Conservation (phyloP, 2,888 invertebrate genomes). For the Tryphoninae sp. region DNA sequence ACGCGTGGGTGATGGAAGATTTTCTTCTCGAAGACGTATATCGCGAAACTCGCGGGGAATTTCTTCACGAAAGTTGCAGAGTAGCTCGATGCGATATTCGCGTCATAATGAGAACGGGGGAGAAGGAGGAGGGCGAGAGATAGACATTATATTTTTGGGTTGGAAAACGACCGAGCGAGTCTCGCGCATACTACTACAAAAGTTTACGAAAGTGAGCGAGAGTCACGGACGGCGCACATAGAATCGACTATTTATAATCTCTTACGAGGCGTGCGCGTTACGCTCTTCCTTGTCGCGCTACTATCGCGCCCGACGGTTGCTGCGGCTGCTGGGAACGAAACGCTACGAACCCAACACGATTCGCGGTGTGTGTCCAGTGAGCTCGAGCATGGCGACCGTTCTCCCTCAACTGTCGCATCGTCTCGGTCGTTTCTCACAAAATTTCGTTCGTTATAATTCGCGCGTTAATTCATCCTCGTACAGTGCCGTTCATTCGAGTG, state of each 20-base stretch:
- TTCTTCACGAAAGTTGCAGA: neutral
- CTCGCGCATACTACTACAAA: neutral
- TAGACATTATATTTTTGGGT: conserved; percentile 46
- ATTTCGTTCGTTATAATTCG: conserved; percentile 69
- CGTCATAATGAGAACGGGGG: neutral
- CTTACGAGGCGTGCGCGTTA: conserved; percentile 61
- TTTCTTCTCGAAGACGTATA: neutral
- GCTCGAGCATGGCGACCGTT: conserved; percentile 77
- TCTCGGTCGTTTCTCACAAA: conserved; percentile 68
- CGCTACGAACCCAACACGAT: neutral
- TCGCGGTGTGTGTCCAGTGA: conserved; percentile 70
- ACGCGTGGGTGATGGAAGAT: neutral
- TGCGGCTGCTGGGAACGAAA: conserved; percentile 27
- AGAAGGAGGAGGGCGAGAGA: conserved; percentile 2
- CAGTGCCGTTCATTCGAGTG: conserved; percentile 68
- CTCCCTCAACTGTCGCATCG: conserved; percentile 68
- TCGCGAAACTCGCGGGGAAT: conserved; percentile 1
- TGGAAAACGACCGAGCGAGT: conserved; percentile 28
- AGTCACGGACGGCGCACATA: neutral
- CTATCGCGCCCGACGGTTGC: conserved; percentile 14
- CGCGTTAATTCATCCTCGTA: conserved; percentile 63
- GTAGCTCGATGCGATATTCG: neutral
- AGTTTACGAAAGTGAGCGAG: neutral
- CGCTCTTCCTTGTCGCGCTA: conserved; percentile 33
- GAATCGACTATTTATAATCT: conserved; percentile 64